A percentile compares a stretch with the other conserved stretches of the same genome.
phyloP scores from a whole-genome alignment of 2,797 vertebrate species.

The Notamacropus eugenii region DNA sequence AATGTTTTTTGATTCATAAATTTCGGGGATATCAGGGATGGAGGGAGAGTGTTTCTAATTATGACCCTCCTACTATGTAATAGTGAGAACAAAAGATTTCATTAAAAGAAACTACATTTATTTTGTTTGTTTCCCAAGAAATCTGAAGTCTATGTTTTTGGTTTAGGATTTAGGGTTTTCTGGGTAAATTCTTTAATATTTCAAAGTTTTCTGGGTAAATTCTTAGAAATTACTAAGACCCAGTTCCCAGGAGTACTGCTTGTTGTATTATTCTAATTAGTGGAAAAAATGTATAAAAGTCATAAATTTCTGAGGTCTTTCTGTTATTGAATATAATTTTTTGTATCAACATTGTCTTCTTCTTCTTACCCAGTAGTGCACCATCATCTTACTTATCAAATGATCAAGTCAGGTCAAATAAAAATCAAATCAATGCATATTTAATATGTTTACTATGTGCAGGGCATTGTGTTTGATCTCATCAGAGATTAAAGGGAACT shows the following conservation, averaged over 20 bases:
- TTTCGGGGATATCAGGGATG: slow-evolving; percentile 33
- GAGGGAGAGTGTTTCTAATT: slow-evolving; percentile 15
- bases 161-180: slow-evolving; percentile 51
- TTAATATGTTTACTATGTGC: slow-evolving; percentile 19
- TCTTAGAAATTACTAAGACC: slow-evolving; percentile 32
- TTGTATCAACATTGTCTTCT: neutral
- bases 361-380: slow-evolving; percentile 20
- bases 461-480: neutral
- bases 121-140: slow-evolving; percentile 57
- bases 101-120: slow-evolving; percentile 18
- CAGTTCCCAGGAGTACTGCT: slow-evolving; percentile 37
- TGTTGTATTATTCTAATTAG: slow-evolving; percentile 56
- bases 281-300: slow-evolving; percentile 3
- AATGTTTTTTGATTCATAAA: neutral
- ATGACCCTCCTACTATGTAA: slow-evolving; percentile 47
- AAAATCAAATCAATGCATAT: slow-evolving; percentile 3
- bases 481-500: neutral
- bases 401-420: neutral
- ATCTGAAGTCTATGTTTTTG: slow-evolving; percentile 49
- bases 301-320: slow-evolving; percentile 47
- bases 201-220: slow-evolving; percentile 59
- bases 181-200: slow-evolving; percentile 54
- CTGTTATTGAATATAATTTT: slow-evolving; percentile 24
- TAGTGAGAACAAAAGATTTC: slow-evolving; percentile 46
- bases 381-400: neutral